Conservation (phyloP, 2,797 vertebrate species). For the Rallus crepitans region DNA sequence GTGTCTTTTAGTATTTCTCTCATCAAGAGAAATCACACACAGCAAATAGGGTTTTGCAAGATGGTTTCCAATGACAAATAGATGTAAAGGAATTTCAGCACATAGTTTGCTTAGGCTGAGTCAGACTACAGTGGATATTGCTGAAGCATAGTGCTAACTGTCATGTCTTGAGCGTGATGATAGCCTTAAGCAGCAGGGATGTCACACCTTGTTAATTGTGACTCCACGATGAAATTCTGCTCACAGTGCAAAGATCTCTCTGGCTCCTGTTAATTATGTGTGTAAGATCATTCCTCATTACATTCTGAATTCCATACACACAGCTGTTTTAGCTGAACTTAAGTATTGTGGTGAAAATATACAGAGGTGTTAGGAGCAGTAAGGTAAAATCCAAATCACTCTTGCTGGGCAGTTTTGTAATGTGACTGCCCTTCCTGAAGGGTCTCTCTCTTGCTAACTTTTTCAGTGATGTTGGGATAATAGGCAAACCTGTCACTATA, state of each 20-base stretch:
- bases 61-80: background rate
- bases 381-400: background rate
- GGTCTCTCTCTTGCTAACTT: background rate
- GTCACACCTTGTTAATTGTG: background rate
- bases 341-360: background rate
- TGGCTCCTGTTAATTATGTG: background rate
- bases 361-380: background rate
- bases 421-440: fast-evolving
- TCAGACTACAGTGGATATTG: background rate
- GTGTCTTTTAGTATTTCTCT: background rate
- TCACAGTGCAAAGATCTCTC: background rate
- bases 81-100: background rate
- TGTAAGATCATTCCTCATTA: background rate
- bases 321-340: background rate
- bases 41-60: background rate
- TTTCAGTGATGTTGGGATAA: background rate
- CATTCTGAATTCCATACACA: background rate
- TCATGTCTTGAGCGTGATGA: background rate
- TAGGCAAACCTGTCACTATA: background rate
- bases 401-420: background rate
- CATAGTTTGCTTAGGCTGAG: background rate
- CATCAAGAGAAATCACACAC: background rate
- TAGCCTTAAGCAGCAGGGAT: background rate
- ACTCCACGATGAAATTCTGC: background rate
- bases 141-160: background rate